These are phyloP conservation scores for Platorchestia sp. DNA, from an alignment of 1,140 invertebrate genomes.

Conservation along the genomic window DNA sequence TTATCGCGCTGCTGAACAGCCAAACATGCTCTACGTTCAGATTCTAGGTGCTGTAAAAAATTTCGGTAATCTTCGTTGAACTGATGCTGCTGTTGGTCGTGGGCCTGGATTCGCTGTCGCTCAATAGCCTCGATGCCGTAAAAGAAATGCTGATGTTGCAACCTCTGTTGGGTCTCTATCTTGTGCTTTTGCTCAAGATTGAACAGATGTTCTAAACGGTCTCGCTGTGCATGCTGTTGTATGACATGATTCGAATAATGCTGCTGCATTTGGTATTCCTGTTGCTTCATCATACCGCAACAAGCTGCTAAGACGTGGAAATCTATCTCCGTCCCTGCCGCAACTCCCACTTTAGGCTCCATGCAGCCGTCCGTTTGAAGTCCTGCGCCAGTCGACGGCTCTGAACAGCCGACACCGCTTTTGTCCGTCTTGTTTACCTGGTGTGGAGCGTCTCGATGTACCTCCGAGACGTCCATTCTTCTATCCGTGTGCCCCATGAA, in stretches of 20 bases:
- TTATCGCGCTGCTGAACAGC: not conserved
- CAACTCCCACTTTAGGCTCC: conserved; percentile 41
- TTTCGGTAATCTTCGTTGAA: not conserved
- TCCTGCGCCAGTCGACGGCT: not conserved
- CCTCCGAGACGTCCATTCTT: not conserved
- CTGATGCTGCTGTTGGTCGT: not conserved
- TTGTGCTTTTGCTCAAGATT: conserved; percentile 24
- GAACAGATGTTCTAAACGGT: conserved; percentile 13
- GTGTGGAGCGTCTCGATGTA: not conserved
- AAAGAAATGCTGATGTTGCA: not conserved
- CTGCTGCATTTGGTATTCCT: not conserved
- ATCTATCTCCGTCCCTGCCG: conserved; percentile 26
- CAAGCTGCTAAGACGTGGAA: conserved; percentile 16
- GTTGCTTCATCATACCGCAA: conserved; percentile 13
- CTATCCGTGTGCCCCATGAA: not conserved
- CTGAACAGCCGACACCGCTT: not conserved
- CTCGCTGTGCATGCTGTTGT: not conserved
- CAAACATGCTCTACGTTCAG: not conserved
- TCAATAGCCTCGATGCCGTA: conserved; percentile 2
- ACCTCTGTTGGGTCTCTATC: not conserved
- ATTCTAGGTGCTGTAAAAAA: not conserved
- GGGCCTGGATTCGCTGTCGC: not conserved
- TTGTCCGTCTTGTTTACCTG: not conserved
- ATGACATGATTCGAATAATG: not conserved
- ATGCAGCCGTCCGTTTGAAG: not conserved